A percentile compares a stretch with the other conserved stretches of the same genome.
Evolutionary conservation across 2,113 vertebrate species (phyloP).

Genomic region (Actinemys pallida): DNA sequence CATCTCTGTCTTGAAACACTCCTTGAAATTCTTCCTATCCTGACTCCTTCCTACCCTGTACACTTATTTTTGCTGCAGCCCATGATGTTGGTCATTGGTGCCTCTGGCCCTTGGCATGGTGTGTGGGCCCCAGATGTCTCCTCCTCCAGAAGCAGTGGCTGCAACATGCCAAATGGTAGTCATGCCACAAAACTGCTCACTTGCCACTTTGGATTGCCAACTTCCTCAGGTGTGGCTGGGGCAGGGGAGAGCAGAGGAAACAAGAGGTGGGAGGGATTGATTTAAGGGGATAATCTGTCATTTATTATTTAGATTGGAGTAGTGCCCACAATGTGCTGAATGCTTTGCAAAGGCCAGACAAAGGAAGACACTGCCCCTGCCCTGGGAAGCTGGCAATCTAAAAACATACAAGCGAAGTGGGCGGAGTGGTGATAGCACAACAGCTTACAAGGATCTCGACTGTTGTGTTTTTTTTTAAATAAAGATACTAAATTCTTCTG

Average conservation of each 20-base stretch:
- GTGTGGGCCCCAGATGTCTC: background rate
- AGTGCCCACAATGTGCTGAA: slow-evolving; percentile 20
- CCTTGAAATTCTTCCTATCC: background rate
- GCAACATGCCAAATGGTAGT: background rate
- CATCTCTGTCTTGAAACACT: background rate
- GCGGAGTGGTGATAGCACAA: slow-evolving; percentile 1
- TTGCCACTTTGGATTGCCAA: background rate
- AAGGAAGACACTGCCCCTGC: background rate
- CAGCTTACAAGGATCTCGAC: background rate
- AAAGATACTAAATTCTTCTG: slow-evolving; percentile 35
- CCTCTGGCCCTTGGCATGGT: background rate
- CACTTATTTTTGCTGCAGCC: background rate
- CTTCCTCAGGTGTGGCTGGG: background rate
- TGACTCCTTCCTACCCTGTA: background rate
- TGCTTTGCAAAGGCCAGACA: slow-evolving; percentile 10
- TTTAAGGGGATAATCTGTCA: slow-evolving; percentile 30
- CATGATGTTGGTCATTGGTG: background rate
- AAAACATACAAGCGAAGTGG: slow-evolving; percentile 47
- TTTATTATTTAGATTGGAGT: slow-evolving; percentile 34
- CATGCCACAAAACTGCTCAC: fast-evolving
- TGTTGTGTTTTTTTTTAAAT: slow-evolving; percentile 22
- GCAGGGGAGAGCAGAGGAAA: background rate
- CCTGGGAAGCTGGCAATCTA: slow-evolving; percentile 43
- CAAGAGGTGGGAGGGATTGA: background rate
- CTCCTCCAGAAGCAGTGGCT: background rate